Conservation (phyloP, 2,113 vertebrate genomes). For the Ictalurus furcatus region DNA sequence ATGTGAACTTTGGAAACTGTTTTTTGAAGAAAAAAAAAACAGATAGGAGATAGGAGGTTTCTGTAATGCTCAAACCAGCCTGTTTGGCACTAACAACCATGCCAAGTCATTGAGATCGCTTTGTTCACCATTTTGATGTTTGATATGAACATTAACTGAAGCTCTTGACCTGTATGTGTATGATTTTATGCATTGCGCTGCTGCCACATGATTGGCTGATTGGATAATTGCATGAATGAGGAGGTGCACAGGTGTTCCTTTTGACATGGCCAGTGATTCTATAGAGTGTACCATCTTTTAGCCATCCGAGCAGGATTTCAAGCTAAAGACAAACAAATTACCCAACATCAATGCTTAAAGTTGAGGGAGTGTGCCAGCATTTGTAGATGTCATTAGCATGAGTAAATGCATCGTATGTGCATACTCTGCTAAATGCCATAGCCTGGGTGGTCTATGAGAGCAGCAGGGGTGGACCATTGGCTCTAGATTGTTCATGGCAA, state of each 20-base stretch:
- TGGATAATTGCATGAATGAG: background rate
- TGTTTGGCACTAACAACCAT: background rate
- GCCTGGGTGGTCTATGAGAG: constrained; percentile 39
- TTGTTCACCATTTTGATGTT: background rate
- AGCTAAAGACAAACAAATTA: constrained; percentile 13
- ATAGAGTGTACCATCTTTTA: constrained; percentile 5
- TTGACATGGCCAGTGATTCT: background rate
- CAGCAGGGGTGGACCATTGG: background rate
- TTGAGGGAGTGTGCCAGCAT: constrained; percentile 20
- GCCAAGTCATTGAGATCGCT: background rate
- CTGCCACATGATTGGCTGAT: background rate
- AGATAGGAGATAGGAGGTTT: background rate
- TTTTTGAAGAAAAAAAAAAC: background rate
- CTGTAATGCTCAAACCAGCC: background rate
- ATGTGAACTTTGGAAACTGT: background rate
- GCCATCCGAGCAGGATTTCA: constrained; percentile 26
- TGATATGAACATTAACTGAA: background rate
- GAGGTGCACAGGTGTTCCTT: background rate
- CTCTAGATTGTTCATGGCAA: constrained; percentile 2
- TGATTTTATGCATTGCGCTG: background rate
- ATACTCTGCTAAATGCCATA: constrained; percentile 50
- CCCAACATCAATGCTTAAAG: background rate
- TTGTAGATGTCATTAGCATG: constrained; percentile 55
- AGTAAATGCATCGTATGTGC: constrained; percentile 56
- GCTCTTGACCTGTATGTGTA: background rate